These are phyloP conservation scores for Dicyrtomina minuta DNA, from an alignment of 2,888 invertebrate species.

Conservation along the genomic window DNA sequence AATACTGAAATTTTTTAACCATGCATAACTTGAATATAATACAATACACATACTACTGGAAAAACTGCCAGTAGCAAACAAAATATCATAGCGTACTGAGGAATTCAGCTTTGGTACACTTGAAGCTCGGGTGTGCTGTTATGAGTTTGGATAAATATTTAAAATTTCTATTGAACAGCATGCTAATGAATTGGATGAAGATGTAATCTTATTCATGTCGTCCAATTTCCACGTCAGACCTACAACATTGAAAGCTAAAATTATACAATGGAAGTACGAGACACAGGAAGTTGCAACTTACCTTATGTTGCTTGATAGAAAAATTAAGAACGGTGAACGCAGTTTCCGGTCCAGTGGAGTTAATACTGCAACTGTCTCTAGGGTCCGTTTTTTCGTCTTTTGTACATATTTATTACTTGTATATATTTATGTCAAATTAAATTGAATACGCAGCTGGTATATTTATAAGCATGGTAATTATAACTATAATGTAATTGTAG, in stretches of 20 bases:
- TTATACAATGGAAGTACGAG: conserved; percentile 66
- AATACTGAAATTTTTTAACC: too few species aligned
- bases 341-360: conserved; percentile 57
- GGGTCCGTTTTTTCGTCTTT: conserved; percentile 25
- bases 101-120: too few species aligned
- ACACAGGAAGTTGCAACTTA: conserved; percentile 71
- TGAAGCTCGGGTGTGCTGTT: too few species aligned
- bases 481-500: too few species aligned
- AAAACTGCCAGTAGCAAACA: too few species aligned
- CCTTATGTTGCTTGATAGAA: conserved; percentile 66
- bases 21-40: too few species aligned
- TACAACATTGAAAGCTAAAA: conserved; percentile 57
- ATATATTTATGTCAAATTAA: too few species aligned
- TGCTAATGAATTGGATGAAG: conserved; percentile 56
- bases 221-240: conserved; percentile 53
- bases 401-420: neutral
- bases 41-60: too few species aligned
- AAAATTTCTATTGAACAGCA: too few species aligned
- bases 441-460: too few species aligned
- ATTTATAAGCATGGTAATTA: too few species aligned
- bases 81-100: conserved; percentile 9
- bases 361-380: conserved; percentile 31
- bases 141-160: neutral
- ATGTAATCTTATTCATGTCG: conserved; percentile 56
- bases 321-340: conserved; percentile 59